Evolutionary conservation across 2,113 vertebrate genomes (phyloP).

Genomic region (Canis aureus): DNA sequence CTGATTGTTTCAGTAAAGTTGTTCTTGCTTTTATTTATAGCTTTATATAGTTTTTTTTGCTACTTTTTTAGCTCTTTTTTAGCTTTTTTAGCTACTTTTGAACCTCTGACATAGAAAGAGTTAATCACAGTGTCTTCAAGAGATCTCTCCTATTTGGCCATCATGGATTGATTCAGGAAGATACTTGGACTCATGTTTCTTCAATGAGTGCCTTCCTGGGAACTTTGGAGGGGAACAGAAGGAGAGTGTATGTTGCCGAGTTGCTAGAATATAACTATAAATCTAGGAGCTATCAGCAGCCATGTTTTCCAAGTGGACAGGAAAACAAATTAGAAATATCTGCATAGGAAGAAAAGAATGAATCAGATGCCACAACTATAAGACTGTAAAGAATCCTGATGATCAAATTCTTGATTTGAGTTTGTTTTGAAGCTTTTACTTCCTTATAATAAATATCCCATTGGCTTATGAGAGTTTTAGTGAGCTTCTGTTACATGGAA

Average conservation of each 20-base stretch:
- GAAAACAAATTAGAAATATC: neutral
- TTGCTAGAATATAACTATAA: neutral
- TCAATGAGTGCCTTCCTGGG: neutral
- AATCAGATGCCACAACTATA: neutral
- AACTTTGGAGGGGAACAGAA: constrained; percentile 7
- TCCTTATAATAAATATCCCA: neutral
- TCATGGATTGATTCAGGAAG: neutral
- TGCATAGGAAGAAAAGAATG: neutral
- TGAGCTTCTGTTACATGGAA: neutral
- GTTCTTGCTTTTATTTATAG: neutral
- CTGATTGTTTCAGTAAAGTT: neutral
- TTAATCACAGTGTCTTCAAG: neutral
- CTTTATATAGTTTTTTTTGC: neutral
- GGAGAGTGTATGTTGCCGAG: neutral
- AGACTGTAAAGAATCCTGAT: neutral
- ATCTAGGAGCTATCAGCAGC: neutral
- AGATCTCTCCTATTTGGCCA: neutral
- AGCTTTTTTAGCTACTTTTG: neutral
- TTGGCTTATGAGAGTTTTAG: neutral
- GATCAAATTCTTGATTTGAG: neutral
- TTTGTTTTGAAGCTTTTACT: neutral
- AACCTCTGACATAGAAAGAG: neutral
- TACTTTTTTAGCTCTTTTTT: neutral
- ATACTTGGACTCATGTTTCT: neutral
- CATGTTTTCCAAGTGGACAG: neutral